Evolutionary conservation across 2,888 invertebrate genomes (phyloP).

Genomic region (Caenorhabditis sp.): DNA sequence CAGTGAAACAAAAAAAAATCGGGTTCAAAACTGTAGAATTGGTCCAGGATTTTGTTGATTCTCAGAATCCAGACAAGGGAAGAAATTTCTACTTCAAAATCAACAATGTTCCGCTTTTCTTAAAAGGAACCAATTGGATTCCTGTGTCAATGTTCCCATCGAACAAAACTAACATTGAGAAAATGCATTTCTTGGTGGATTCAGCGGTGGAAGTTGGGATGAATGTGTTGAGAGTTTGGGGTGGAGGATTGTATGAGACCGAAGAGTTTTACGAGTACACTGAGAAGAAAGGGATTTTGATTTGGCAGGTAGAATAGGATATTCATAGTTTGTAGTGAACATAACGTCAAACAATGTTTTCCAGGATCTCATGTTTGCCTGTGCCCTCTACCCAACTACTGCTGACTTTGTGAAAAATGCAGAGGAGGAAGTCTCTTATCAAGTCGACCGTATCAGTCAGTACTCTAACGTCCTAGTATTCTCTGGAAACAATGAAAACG

Average conservation of each 20-base stretch:
- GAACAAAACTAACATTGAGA: slow-evolving; percentile 40
- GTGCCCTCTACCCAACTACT: slow-evolving; percentile 93
- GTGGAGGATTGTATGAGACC: slow-evolving; percentile 96
- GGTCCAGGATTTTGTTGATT: slow-evolving; percentile 84
- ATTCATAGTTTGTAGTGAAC: background rate
- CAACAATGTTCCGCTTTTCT: slow-evolving; percentile 92
- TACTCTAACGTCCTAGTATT: slow-evolving; percentile 93
- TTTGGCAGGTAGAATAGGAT: slow-evolving; percentile 90
- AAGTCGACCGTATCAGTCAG: slow-evolving; percentile 86
- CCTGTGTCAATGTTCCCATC: slow-evolving; percentile 78
- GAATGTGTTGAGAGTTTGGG: slow-evolving; percentile 97
- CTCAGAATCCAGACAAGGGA: slow-evolving; percentile 84
- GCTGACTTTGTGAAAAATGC: slow-evolving; percentile 89
- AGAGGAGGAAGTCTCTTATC: slow-evolving; percentile 87
- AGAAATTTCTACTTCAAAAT: slow-evolving; percentile 91
- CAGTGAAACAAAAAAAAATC: slow-evolving; percentile 84
- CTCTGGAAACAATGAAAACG: slow-evolving; percentile 98
- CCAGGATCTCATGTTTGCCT: slow-evolving; percentile 95
- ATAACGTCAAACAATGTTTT: background rate
- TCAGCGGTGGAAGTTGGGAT: slow-evolving; percentile 85
- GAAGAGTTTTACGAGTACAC: slow-evolving; percentile 89
- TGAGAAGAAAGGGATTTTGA: slow-evolving; percentile 89
- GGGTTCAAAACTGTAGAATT: slow-evolving; percentile 93
- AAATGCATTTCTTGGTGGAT: slow-evolving; percentile 69
- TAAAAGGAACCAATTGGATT: slow-evolving; percentile 86